Conservation (phyloP, 2,888 invertebrate species). For the Matsumyia berberina region DNA sequence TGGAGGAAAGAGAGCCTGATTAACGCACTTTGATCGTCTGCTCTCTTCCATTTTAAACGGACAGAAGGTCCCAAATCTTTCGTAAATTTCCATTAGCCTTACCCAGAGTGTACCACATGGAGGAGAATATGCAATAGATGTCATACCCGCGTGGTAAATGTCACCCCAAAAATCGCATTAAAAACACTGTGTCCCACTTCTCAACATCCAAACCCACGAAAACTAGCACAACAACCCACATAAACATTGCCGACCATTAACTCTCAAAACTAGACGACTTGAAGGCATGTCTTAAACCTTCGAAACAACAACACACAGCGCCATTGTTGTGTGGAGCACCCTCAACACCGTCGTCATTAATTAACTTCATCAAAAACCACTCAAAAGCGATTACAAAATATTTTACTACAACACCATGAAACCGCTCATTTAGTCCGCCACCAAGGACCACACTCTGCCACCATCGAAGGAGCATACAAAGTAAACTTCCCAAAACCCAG, state of each 20-base stretch:
- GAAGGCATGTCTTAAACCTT: constrained; percentile 51
- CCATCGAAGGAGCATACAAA: not conserved
- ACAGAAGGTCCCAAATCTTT: too few relatives aligned
- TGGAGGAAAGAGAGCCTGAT: too few relatives aligned
- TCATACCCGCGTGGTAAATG: too few relatives aligned
- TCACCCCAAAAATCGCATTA: not conserved
- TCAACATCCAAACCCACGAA: not conserved
- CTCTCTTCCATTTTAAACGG: too few relatives aligned
- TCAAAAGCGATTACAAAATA: constrained; percentile 73
- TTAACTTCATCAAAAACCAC: constrained; percentile 74
- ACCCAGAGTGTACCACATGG: too few relatives aligned
- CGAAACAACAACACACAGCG: not conserved
- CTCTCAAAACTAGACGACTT: constrained; percentile 35
- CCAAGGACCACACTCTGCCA: constrained; percentile 23
- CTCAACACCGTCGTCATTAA: constrained; percentile 60
- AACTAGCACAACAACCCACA: constrained; percentile 15
- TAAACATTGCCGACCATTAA: constrained; percentile 36
- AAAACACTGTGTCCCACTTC: constrained; percentile 5
- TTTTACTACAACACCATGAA: constrained; percentile 63
- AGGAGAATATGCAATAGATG: too few relatives aligned
- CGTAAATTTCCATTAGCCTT: too few relatives aligned
- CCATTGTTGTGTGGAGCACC: constrained; percentile 18
- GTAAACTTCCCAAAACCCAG: constrained; percentile 23
- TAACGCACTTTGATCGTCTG: too few relatives aligned
- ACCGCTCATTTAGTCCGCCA: constrained; percentile 32